These are phyloP conservation scores for Panulirus ornatus DNA, from an alignment of 1,140 invertebrate genomes.

Conservation along the genomic window DNA sequence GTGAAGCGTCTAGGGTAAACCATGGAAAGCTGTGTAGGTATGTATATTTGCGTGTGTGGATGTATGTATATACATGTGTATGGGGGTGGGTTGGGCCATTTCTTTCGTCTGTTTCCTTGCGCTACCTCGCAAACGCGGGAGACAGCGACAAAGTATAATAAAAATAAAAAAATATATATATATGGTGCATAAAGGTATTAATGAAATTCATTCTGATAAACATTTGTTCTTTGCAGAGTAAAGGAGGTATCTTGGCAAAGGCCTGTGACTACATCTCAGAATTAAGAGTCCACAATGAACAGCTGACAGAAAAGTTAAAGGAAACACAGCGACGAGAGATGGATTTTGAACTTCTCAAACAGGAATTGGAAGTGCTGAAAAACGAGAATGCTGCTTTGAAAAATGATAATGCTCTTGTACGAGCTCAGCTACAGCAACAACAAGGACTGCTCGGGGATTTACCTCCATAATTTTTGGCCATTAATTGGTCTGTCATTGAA, in stretches of 20 bases:
- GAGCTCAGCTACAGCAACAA: conserved; percentile 79
- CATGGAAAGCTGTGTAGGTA: too few species aligned
- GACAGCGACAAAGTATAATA: too few species aligned
- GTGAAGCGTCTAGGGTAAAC: too few species aligned
- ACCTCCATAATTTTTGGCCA: conserved; percentile 55
- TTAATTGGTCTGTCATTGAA: too few species aligned
- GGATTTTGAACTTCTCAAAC: conserved; percentile 78
- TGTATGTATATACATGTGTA: too few species aligned
- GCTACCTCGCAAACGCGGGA: too few species aligned
- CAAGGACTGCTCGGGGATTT: conserved; percentile 77
- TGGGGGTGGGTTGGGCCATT: too few species aligned
- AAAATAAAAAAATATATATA: too few species aligned
- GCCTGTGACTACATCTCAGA: conserved; percentile 97
- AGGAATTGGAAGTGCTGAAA: conserved; percentile 80
- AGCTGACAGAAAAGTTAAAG: conserved; percentile 79
- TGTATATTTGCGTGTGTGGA: too few species aligned
- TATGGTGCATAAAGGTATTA: too few species aligned
- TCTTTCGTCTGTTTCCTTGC: too few species aligned
- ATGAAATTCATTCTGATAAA: too few species aligned
- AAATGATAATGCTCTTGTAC: conserved; percentile 68
- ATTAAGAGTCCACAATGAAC: conserved; percentile 81
- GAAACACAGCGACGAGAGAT: conserved; percentile 79
- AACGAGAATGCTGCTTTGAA: conserved; percentile 79
- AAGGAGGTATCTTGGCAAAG: conserved; percentile 96
- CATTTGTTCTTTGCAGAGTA: conserved; percentile 87